Conservation (phyloP, 2,797 vertebrate genomes). For the Tarsius wallacei region DNA sequence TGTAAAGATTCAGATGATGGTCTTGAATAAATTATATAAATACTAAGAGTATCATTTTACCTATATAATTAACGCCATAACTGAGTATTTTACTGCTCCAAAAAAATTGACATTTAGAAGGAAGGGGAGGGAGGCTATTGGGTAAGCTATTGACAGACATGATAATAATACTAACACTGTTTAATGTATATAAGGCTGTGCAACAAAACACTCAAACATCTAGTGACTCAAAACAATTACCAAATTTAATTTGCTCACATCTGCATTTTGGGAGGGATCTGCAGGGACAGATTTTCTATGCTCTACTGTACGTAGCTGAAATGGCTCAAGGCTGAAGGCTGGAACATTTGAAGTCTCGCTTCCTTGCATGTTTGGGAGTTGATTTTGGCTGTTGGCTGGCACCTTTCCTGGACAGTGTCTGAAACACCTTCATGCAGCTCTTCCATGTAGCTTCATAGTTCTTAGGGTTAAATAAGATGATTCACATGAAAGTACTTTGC, state of each 20-base stretch:
- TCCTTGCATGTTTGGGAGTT: neutral
- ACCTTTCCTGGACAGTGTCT: neutral
- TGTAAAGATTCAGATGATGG: neutral
- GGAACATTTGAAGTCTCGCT: neutral
- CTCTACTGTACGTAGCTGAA: neutral
- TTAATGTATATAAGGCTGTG: neutral
- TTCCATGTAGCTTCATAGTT: neutral
- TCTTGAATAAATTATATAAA: conserved; percentile 21
- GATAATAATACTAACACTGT: neutral
- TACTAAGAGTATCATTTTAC: neutral
- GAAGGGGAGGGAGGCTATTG: neutral
- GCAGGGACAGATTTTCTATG: neutral
- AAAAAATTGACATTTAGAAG: conserved; percentile 38
- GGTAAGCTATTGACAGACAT: neutral
- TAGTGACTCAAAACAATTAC: neutral
- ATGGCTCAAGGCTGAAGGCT: neutral
- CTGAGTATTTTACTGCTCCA: conserved; percentile 9
- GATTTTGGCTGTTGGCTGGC: neutral
- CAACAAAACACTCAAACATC: neutral
- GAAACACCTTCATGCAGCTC: neutral
- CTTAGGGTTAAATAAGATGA: neutral
- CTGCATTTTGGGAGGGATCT: conserved; percentile 16
- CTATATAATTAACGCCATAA: neutral
- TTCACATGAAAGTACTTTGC: neutral
- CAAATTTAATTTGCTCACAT: conserved; percentile 17